Percentiles rank a stretch among this genome's conserved stretches.
Conservation (phyloP, 2,797 vertebrate species). For the Takifugu rubripes region DNA sequence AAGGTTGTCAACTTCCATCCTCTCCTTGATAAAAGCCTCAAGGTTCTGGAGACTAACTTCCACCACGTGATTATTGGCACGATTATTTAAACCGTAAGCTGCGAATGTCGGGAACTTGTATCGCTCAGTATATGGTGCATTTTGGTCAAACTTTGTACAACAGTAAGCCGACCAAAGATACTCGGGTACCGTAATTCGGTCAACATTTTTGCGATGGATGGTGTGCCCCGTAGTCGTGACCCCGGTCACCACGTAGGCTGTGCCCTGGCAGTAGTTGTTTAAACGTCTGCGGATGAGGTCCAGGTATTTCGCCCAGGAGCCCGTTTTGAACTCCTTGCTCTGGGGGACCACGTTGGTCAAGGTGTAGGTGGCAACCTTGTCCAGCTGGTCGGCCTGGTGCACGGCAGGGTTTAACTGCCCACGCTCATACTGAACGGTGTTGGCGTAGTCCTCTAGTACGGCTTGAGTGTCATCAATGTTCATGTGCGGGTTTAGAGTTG, state of each 20-base stretch:
- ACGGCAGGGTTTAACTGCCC: constrained; percentile 70
- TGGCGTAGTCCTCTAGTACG: constrained; percentile 67
- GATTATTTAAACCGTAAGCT: constrained; percentile 69
- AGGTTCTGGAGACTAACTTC: constrained; percentile 71
- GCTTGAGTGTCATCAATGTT: constrained; percentile 76
- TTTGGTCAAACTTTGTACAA: constrained; percentile 71
- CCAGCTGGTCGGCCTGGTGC: constrained; percentile 67
- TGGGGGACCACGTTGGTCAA: constrained; percentile 73
- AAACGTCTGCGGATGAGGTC: constrained; percentile 67
- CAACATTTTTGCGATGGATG: constrained; percentile 69
- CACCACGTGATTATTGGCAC: constrained; percentile 68
- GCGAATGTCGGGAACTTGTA: constrained; percentile 74
- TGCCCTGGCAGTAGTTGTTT: constrained; percentile 74
- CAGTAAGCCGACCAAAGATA: constrained; percentile 75
- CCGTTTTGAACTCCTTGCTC: constrained; percentile 63
- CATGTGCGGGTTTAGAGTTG: constrained; percentile 64
- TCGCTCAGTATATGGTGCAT: constrained; percentile 68
- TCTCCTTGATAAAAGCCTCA: constrained; percentile 71
- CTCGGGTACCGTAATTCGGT: constrained; percentile 68
- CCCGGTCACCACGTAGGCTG: constrained; percentile 65
- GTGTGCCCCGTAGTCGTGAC: constrained; percentile 69
- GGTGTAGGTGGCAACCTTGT: constrained; percentile 73
- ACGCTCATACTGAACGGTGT: constrained; percentile 69
- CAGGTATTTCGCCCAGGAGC: constrained; percentile 64
- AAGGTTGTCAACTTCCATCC: constrained; percentile 75